A percentile compares a stretch with the other conserved stretches of the same genome.
phyloP scores from a whole-genome alignment of 2,888 invertebrate species.

The Allygus modestus region DNA sequence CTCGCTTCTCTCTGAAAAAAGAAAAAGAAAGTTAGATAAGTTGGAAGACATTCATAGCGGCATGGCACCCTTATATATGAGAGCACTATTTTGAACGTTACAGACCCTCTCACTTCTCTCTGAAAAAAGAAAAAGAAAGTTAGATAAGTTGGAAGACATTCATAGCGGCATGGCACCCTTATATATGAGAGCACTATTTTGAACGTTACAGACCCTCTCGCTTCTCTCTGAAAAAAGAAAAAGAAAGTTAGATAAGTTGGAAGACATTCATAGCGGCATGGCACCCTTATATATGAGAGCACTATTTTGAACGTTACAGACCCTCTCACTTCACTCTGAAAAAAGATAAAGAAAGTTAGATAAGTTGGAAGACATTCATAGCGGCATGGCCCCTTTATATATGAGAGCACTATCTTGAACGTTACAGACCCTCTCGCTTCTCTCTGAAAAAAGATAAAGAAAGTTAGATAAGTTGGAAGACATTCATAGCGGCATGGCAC shows the following conservation, averaged over 20 bases:
- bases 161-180: conserved; percentile 97
- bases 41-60: conserved; percentile 84
- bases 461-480: background rate
- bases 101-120: conserved; percentile 98
- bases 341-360: conserved; percentile 70
- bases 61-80: conserved; percentile 98
- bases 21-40: background rate
- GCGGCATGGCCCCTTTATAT: conserved; percentile 97
- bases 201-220: conserved; percentile 98
- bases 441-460: conserved; percentile 82
- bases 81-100: conserved; percentile 99
- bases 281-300: conserved; percentile 98
- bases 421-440: conserved; percentile 98
- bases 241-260: background rate
- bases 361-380: conserved; percentile 80
- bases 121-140: conserved; percentile 76
- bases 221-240: conserved; percentile 90
- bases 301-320: conserved; percentile 99
- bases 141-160: conserved; percentile 72
- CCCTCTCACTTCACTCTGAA: conserved; percentile 96
- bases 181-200: conserved; percentile 99
- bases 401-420: conserved; percentile 99
- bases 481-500: conserved; percentile 96
- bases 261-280: conserved; percentile 90
- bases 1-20: conserved; percentile 93